A percentile compares a stretch with the other conserved stretches of the same genome.
phyloP scores from a whole-genome alignment of 2,888 invertebrate species.

The Agrotis clavis region DNA sequence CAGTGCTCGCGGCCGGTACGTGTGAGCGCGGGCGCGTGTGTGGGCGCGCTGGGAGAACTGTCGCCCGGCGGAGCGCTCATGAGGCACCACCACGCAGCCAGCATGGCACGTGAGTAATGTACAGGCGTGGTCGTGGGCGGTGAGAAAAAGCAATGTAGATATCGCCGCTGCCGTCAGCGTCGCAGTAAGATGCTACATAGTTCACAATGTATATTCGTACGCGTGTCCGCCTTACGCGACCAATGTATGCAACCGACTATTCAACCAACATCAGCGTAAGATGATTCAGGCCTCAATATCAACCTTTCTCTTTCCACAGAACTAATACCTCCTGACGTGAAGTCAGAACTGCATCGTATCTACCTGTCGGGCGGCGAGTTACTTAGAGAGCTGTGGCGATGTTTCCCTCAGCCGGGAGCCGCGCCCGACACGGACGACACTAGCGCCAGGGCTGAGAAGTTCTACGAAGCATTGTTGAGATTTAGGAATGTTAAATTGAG shows the following conservation, averaged over 20 bases:
- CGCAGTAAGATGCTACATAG: too few relatives aligned
- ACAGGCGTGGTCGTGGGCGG: slow-evolving; percentile 91
- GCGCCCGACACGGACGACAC: slow-evolving; percentile 94
- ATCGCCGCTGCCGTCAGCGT: too few relatives aligned
- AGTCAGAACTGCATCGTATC: slow-evolving; percentile 95
- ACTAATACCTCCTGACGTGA: slow-evolving; percentile 95
- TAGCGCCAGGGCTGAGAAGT: slow-evolving; percentile 95
- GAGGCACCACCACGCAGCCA: slow-evolving; percentile 96
- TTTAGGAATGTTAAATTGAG: slow-evolving; percentile 96
- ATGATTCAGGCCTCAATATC: slow-evolving; percentile 37
- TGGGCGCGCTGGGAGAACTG: slow-evolving; percentile 96
- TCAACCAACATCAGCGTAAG: too few relatives aligned
- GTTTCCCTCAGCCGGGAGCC: slow-evolving; percentile 97
- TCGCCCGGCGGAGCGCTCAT: slow-evolving; percentile 98
- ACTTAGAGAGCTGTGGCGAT: slow-evolving; percentile 98
- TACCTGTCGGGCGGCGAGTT: slow-evolving; percentile 97
- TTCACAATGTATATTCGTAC: too few relatives aligned
- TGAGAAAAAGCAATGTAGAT: neutral
- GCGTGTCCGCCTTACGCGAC: too few relatives aligned
- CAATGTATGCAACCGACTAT: too few relatives aligned
- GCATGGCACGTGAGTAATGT: slow-evolving; percentile 69
- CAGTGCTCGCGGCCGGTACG: slow-evolving; percentile 92
- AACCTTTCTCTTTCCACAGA: slow-evolving; percentile 91
- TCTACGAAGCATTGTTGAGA: slow-evolving; percentile 97
- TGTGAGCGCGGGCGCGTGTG: slow-evolving; percentile 94